These are phyloP conservation scores for Gryllus longicercus DNA, from an alignment of 2,888 invertebrate species.

Conservation along the genomic window DNA sequence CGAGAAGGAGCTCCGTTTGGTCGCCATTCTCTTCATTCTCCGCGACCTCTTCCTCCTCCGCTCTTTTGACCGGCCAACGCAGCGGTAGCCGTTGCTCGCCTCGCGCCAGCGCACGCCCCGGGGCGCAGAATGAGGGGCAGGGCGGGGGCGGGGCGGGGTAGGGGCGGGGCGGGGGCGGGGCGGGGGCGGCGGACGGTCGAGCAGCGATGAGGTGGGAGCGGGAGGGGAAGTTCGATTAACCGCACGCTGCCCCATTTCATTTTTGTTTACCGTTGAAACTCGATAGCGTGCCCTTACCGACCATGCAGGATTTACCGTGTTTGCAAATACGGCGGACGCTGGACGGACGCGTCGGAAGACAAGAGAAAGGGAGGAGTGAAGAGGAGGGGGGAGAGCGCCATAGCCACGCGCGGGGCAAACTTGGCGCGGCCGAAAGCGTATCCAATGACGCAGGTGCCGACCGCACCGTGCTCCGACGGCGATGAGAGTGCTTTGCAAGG, in stretches of 20 bases:
- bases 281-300: not conserved
- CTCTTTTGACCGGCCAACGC: not conserved
- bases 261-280: slow-evolving; percentile 8
- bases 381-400: not conserved
- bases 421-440: no score
- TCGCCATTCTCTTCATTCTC: not conserved
- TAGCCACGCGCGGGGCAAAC: no score
- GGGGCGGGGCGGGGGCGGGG: not conserved
- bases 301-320: slow-evolving; percentile 17
- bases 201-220: not conserved
- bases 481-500: no score
- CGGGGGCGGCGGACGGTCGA: not conserved
- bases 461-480: no score
- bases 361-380: not conserved
- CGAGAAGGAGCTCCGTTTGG: no score
- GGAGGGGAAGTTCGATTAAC: not conserved
- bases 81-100: not conserved
- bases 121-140: not conserved
- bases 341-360: not conserved
- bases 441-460: no score
- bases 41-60: not conserved
- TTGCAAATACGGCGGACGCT: not conserved
- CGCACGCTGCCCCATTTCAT: not conserved
- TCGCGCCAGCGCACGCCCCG: not conserved
- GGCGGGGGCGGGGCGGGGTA: not conserved